A percentile compares a stretch with the other conserved stretches of the same genome.
Conservation (phyloP, 2,888 invertebrate species). For the Saturnia pavonia region DNA sequence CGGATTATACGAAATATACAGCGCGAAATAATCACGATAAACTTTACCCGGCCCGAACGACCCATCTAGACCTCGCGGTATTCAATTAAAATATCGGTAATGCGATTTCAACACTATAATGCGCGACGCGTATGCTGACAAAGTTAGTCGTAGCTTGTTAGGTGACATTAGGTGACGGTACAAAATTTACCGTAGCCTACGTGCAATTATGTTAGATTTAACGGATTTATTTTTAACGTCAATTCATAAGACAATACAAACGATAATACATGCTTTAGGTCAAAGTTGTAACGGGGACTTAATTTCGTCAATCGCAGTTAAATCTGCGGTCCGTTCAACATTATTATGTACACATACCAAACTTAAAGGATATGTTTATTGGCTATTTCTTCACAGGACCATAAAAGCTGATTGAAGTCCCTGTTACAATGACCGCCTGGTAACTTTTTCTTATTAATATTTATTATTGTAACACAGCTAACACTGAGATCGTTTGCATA, state of each 20-base stretch:
- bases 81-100: slow-evolving; percentile 28
- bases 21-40: slow-evolving; percentile 55
- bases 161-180: slow-evolving; percentile 52
- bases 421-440: slow-evolving; percentile 50
- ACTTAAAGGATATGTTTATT: slow-evolving; percentile 29
- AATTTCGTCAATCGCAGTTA: slow-evolving; percentile 34
- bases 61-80: slow-evolving; percentile 43
- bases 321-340: slow-evolving; percentile 39
- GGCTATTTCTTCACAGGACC: slow-evolving; percentile 28
- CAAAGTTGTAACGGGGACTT: slow-evolving; percentile 64
- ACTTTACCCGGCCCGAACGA: slow-evolving; percentile 56
- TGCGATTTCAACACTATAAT: slow-evolving; percentile 32
- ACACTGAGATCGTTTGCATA: slow-evolving; percentile 62
- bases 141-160: slow-evolving; percentile 76
- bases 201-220: slow-evolving; percentile 66
- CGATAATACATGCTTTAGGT: slow-evolving; percentile 71
- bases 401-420: slow-evolving; percentile 55
- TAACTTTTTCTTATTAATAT: slow-evolving; percentile 25
- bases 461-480: slow-evolving; percentile 38
- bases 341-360: slow-evolving; percentile 34
- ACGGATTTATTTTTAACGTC: slow-evolving; percentile 52
- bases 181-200: slow-evolving; percentile 50
- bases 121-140: slow-evolving; percentile 52
- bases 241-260: slow-evolving; percentile 65
- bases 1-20: slow-evolving; percentile 64